Conservation (phyloP, 2,113 vertebrate genomes). For the Monopterus albus region DNA sequence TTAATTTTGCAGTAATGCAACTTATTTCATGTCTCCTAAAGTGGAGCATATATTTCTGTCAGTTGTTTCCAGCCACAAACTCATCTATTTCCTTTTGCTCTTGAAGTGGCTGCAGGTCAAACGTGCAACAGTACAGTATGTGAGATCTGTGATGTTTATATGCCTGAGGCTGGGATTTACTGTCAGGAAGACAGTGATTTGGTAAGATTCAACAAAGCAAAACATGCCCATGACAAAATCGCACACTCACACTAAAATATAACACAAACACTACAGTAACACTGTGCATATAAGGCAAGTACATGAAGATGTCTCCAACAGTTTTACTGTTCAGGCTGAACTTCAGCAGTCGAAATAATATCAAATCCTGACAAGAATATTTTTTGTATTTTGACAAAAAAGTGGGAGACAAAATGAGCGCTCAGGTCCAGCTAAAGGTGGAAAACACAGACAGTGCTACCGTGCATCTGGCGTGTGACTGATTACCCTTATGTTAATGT, state of each 20-base stretch:
- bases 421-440: constrained; percentile 3
- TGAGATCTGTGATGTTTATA: not conserved
- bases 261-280: not conserved
- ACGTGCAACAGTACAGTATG: not conserved
- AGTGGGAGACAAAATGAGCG: not conserved
- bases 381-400: not conserved
- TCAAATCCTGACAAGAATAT: constrained; percentile 18
- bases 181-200: constrained; percentile 10
- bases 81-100: not conserved
- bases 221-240: constrained; percentile 41
- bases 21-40: not conserved
- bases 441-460: constrained; percentile 22
- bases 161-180: constrained; percentile 11
- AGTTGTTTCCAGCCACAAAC: not conserved
- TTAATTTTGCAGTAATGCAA: not conserved
- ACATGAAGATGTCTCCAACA: constrained; percentile 37
- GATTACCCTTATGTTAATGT: constrained; percentile 45
- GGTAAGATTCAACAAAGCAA: constrained; percentile 9
- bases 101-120: not conserved
- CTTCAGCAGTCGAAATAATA: constrained; percentile 28
- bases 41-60: not conserved
- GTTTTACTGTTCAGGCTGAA: constrained; percentile 23
- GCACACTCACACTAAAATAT: not conserved
- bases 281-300: not conserved
- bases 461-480: constrained; percentile 31